phyloP scores from a whole-genome alignment of 2,797 vertebrate species.

The Premnoplex brunnescens region DNA sequence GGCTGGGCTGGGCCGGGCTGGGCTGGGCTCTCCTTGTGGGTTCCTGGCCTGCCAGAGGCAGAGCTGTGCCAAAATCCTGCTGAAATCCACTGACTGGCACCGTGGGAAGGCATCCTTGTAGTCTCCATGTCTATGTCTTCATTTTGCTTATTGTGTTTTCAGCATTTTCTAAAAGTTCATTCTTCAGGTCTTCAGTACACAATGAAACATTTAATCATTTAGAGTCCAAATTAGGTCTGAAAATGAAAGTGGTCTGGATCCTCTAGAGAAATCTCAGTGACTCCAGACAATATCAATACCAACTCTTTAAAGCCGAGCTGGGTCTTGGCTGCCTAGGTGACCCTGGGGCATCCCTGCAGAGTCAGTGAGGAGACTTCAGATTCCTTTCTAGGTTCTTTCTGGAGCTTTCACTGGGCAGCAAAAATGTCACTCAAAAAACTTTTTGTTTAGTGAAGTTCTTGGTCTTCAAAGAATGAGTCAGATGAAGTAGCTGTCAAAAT shows the following conservation, averaged over 20 bases:
- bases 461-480: background rate
- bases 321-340: background rate
- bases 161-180: background rate
- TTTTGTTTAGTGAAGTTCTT: background rate
- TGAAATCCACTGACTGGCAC: background rate
- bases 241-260: background rate
- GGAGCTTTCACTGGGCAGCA: background rate
- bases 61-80: background rate
- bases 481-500: slow-evolving; percentile 11
- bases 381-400: background rate
- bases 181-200: background rate
- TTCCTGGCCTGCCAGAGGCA: background rate
- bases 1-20: background rate
- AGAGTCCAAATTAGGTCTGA: background rate
- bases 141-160: background rate
- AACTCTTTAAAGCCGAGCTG: background rate
- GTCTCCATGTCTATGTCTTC: rapidly evolving
- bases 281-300: background rate
- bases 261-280: background rate
- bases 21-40: background rate
- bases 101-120: background rate
- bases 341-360: background rate
- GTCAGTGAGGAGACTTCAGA: background rate
- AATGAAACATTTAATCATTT: background rate
- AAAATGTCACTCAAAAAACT: background rate